Percentiles rank a stretch among this genome's conserved stretches.
phyloP scores from a whole-genome alignment of 2,888 invertebrate genomes.

The Synergus gifuensis region DNA sequence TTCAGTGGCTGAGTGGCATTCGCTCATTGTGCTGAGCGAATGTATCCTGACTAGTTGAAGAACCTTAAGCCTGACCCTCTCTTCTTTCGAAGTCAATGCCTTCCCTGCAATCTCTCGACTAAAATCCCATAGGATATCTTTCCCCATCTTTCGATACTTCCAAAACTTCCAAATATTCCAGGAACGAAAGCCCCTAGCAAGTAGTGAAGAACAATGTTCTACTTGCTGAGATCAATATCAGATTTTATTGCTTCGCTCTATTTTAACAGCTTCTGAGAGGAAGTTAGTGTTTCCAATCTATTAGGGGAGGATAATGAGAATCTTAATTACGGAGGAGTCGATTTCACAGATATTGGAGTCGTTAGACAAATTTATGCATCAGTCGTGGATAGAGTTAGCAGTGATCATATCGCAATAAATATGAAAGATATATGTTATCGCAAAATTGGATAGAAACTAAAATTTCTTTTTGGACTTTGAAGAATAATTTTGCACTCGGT shows the following conservation, averaged over 20 bases:
- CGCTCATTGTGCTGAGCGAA: constrained; percentile 64
- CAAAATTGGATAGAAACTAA: too few species aligned
- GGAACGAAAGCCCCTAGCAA: background rate
- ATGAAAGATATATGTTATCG: too few species aligned
- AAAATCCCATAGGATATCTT: constrained; percentile 1
- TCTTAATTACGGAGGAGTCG: constrained; percentile 1
- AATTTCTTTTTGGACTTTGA: too few species aligned
- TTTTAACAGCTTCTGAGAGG: constrained; percentile 25
- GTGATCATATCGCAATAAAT: too few species aligned
- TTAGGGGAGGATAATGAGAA: constrained; percentile 14
- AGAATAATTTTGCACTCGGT: too few species aligned
- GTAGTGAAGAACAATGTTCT: background rate
- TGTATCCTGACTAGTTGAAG: constrained; percentile 61
- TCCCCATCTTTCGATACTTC: background rate
- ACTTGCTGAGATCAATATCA: background rate
- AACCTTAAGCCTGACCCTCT: constrained; percentile 60
- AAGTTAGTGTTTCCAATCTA: constrained; percentile 11
- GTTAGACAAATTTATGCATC: background rate
- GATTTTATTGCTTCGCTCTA: constrained; percentile 17
- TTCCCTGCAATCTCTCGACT: constrained; percentile 48
- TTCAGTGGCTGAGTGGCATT: constrained; percentile 68
- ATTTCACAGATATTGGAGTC: background rate
- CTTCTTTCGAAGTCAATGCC: constrained; percentile 52
- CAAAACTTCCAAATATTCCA: background rate
- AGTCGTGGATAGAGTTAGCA: background rate